Evolutionary conservation across 2,888 invertebrate genomes (phyloP).

Genomic region (Tuta absoluta): DNA sequence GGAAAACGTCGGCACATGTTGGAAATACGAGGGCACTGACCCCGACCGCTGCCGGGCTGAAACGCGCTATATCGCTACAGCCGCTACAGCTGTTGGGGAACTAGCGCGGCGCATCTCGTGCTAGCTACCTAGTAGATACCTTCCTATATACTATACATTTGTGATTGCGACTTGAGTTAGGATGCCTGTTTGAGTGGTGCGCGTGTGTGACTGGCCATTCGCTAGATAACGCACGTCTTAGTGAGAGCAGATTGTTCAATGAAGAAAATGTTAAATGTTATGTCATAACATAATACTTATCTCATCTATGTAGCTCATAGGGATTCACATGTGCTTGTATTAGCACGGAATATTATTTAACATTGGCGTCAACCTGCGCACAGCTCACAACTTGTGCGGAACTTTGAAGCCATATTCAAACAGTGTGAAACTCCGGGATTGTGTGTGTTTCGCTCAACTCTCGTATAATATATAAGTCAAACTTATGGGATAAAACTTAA

Average conservation of each 20-base stretch:
- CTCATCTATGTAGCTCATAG: no score
- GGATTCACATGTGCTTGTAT: no score
- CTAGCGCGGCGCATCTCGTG: conserved; percentile 66
- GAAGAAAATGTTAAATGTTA: no score
- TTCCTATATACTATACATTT: background rate
- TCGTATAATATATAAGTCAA: no score
- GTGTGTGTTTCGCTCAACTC: no score
- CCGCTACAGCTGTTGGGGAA: conserved; percentile 74
- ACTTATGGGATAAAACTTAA: no score
- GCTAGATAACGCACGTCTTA: conserved; percentile 37
- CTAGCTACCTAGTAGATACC: conserved; percentile 46
- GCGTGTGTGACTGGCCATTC: conserved; percentile 53
- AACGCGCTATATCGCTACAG: conserved; percentile 54
- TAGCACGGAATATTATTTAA: no score
- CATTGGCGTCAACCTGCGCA: no score
- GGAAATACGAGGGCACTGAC: conserved; percentile 80
- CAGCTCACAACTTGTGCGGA: no score
- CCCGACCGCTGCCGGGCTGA: conserved; percentile 66
- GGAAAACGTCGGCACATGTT: conserved; percentile 80
- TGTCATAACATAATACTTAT: no score
- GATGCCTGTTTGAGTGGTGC: conserved; percentile 37
- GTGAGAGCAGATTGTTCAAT: background rate
- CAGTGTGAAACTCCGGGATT: no score
- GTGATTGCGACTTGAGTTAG: background rate
- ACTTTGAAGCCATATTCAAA: no score